Conservation (phyloP, 2,113 vertebrate genomes). For the Oxyura jamaicensis region DNA sequence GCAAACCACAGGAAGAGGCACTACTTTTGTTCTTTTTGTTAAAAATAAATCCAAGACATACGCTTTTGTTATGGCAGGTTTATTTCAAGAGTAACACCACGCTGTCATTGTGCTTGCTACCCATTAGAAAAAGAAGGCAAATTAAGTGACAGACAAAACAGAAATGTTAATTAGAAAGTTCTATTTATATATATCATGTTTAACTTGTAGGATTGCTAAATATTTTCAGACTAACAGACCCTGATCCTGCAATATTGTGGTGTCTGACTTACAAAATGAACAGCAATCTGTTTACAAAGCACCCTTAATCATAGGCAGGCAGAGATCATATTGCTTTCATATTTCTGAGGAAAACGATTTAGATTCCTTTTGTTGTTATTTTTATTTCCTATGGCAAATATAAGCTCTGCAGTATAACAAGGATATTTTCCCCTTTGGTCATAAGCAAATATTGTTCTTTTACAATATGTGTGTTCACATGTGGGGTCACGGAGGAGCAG, state of each 20-base stretch:
- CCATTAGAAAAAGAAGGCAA: neutral
- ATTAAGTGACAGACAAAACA: constrained; percentile 59
- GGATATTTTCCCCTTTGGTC: constrained; percentile 1
- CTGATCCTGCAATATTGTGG: constrained; percentile 9
- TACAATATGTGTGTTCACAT: neutral
- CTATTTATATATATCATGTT: constrained; percentile 33
- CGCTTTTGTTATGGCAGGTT: constrained; percentile 57
- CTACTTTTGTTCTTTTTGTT: constrained; percentile 30
- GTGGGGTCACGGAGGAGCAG: constrained; percentile 18
- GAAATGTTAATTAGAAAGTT: constrained; percentile 62
- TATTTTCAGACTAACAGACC: constrained; percentile 16
- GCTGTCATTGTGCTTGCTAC: constrained; percentile 27
- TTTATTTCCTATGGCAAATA: neutral
- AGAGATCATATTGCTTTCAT: neutral
- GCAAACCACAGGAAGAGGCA: constrained; percentile 4
- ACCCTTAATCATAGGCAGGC: neutral
- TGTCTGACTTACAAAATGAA: constrained; percentile 27
- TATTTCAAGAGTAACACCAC: constrained; percentile 26
- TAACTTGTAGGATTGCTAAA: constrained; percentile 30
- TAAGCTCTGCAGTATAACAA: constrained; percentile 16
- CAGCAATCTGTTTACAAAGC: constrained; percentile 44
- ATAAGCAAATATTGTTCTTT: constrained; percentile 34
- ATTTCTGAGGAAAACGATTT: constrained; percentile 31
- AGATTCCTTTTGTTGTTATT: neutral
- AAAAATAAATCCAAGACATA: constrained; percentile 48